Base-by-base conservation (phyloP, 2,113 vertebrate genomes). In the Pygoscelis antarcticus region DNA sequence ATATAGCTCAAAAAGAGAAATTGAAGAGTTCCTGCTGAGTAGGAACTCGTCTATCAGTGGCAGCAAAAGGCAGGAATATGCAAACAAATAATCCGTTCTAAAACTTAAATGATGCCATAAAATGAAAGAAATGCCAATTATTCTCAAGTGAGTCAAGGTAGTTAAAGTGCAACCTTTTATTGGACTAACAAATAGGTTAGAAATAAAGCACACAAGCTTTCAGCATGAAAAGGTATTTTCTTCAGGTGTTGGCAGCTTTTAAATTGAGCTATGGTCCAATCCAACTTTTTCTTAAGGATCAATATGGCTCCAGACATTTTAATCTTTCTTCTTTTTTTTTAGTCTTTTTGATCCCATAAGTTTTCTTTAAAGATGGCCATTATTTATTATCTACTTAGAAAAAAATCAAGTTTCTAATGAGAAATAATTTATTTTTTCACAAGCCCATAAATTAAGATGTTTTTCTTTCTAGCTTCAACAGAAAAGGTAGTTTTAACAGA, bases 111-210 rank as follows among this genome's bases (percentile, higher is more conserved):
- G 94, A 93, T 96, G 87, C 89, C 79, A 96, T 97, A 96, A 97
- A 97, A 93, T 88, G 93, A 96, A 95, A 97, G 93, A 97, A 97
- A 97, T 90, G 89, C 89, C 97, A 96, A 96, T 97, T 97, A 96
- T 96, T 97, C 87, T 96, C 91, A 95, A 97, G 93, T 93, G 94
- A 95, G 95, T 85, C 96, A 93, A 86, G 91, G 94, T 70, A 96
- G 71, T 95, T 97, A 95, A 97, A 97, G 89, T 96, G 87, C 89
- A 97, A 90, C 94, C 84, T 96, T 95, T 96, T 96, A 97, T 90
- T 94, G 95, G 95, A 85, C 94, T 97, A 97, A 97, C 96, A 96
- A 91, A 97, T 95, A 40, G 75, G 93, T 75, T 95, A 94, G 94
- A 91, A 97, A 96, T 83, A 86, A 89, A 92, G 76, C 87, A 88